Evolutionary conservation across 2,113 vertebrate species (phyloP).

Genomic region (Typhlomys cinereus): DNA sequence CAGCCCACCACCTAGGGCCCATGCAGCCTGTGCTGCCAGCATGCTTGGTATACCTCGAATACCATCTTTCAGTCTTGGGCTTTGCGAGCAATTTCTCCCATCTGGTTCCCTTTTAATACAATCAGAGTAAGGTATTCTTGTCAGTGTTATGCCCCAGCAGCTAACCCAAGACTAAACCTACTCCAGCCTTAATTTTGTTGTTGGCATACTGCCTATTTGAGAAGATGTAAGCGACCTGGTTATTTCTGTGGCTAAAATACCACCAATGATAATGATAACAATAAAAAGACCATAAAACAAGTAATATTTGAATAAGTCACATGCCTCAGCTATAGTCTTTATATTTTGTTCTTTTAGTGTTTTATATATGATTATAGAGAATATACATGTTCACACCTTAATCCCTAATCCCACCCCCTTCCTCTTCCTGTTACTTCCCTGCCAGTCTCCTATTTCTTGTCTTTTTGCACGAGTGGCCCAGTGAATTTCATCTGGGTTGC

Average conservation of each 20-base stretch:
- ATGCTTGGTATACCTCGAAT: neutral
- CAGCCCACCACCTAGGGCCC: neutral
- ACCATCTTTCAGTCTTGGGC: neutral
- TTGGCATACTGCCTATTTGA: neutral
- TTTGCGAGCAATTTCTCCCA: neutral
- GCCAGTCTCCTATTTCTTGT: too few species aligned
- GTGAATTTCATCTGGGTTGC: too few species aligned
- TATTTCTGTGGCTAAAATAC: neutral
- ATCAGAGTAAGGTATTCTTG: neutral
- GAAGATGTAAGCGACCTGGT: neutral
- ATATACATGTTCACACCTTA: too few species aligned
- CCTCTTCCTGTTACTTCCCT: too few species aligned
- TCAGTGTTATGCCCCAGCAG: neutral
- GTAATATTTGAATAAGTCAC: neutral
- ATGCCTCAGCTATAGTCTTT: neutral
- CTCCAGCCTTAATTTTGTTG: neutral
- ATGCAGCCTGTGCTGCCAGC: neutral
- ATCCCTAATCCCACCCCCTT: too few species aligned
- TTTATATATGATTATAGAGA: too few species aligned
- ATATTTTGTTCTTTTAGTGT: too few species aligned
- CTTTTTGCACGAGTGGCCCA: too few species aligned
- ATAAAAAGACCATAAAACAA: neutral
- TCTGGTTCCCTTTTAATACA: neutral
- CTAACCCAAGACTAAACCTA: neutral
- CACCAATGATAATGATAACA: neutral